Conservation (phyloP, 2,888 invertebrate species). For the Gymnoscelis rufifasciata region DNA sequence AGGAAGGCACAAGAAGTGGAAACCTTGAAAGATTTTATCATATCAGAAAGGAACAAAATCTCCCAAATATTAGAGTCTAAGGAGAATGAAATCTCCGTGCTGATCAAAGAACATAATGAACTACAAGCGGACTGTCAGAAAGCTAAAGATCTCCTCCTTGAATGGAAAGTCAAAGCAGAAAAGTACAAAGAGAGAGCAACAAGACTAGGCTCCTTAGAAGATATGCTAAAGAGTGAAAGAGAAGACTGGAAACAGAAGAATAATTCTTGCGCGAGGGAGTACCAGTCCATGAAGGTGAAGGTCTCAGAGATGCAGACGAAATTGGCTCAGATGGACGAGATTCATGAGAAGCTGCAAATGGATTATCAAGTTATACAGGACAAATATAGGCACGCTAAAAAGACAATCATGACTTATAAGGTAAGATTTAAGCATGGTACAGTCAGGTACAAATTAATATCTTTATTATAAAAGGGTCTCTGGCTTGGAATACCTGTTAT, state of each 20-base stretch:
- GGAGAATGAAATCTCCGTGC: constrained; percentile 69
- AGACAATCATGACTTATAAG: constrained; percentile 82
- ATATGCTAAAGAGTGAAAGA: constrained; percentile 57
- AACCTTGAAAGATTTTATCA: constrained; percentile 70
- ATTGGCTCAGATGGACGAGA: constrained; percentile 63
- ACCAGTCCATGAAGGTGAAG: constrained; percentile 60
- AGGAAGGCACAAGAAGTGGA: constrained; percentile 77
- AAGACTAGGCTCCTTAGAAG: constrained; percentile 57
- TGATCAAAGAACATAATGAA: constrained; percentile 66
- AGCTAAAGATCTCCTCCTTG: constrained; percentile 50
- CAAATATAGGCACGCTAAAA: constrained; percentile 82
- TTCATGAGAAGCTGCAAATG: constrained; percentile 49
- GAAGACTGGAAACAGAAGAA: constrained; percentile 57
- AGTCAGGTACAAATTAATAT: too few relatives aligned
- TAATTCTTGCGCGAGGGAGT: constrained; percentile 50
- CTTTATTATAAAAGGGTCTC: too few relatives aligned
- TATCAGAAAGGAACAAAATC: constrained; percentile 71
- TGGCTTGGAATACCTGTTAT: too few relatives aligned
- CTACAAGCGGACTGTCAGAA: constrained; percentile 58
- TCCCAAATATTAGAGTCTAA: constrained; percentile 72
- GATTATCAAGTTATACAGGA: constrained; percentile 74
- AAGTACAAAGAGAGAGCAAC: constrained; percentile 60
- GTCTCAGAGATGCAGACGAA: constrained; percentile 63
- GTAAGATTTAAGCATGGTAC: too few relatives aligned
- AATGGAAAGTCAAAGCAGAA: constrained; percentile 60